Evolutionary conservation across 2,797 vertebrate genomes (phyloP), one percentile per base, ranked within the genome.

Genomic region (Chelon auratus): DNA sequence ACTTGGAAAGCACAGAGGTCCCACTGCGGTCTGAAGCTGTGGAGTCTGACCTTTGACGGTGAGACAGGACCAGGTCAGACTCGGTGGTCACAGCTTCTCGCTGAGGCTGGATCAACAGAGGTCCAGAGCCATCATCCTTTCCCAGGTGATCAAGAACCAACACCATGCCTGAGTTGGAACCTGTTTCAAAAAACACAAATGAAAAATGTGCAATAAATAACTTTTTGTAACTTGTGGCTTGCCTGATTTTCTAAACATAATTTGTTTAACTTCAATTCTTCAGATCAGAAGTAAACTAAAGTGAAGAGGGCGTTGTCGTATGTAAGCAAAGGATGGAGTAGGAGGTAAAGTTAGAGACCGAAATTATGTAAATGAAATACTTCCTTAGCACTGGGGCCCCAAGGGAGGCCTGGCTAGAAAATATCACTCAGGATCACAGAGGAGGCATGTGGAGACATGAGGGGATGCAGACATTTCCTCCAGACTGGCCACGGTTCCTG

Each of bases 91-190:
- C 76, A 26, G 88, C 68, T 68, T 94, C 92, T 33, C 72, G 81
- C 51, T 86, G 87, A 48, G 90, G 82, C 50, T 81, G 86, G 54
- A 93, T 92, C 68, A 91, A 62, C 39, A 90, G 68, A 33, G 90
- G 87, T 8, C 90, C 83, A 7, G 92, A 82, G 54, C 77, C 82
- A 9, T 92, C 94, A 52, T 93, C 92, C 79, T 90, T 89, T 59
- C 80, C 75, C 10, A 94, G 92, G 22, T 94, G 88, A 81, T 95
- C 95, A 5, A 94, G 89, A 58, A 96, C 92, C 67, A 97, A 77
- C 14, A 96, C 91, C 81, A 96, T 95, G 78, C 90, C 93, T 0
- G 93, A 90, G 55, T 82, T 87, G 74, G 91, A 83, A 86, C 93
- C 96, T 95, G 86, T 5, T 24, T 68, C 57, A 81, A 26, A 77